Evolutionary conservation across 2,888 invertebrate species (phyloP).

Genomic region (Leptinotarsa haldemani): DNA sequence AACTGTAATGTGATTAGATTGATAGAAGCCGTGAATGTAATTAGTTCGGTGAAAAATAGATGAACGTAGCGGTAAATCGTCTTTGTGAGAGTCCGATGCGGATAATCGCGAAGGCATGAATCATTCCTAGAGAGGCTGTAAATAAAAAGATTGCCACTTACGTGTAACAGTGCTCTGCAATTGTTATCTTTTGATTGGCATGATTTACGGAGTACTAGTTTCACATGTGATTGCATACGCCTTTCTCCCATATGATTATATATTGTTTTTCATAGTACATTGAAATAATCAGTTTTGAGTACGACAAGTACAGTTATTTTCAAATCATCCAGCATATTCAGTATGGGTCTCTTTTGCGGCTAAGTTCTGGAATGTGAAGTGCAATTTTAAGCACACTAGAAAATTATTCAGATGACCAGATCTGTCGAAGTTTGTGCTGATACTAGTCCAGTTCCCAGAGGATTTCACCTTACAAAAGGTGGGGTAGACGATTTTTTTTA

Average conservation of each 20-base stretch:
- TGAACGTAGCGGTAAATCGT: slow-evolving; percentile 16
- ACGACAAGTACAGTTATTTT: too few species aligned
- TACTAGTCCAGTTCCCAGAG: too few species aligned
- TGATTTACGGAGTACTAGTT: slow-evolving; percentile 6
- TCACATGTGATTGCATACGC: background rate
- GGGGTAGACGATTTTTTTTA: too few species aligned
- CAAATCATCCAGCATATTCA: too few species aligned
- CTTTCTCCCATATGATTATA: background rate
- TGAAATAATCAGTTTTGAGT: background rate
- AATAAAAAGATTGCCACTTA: slow-evolving; percentile 10
- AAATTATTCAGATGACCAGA: too few species aligned
- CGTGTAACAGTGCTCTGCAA: background rate
- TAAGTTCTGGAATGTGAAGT: too few species aligned
- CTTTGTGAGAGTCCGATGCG: slow-evolving; percentile 2
- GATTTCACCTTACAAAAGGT: too few species aligned
- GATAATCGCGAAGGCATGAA: slow-evolving; percentile 11
- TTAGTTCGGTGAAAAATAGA: slow-evolving; percentile 10
- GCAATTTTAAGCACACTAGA: too few species aligned
- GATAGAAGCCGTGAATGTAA: slow-evolving; percentile 5
- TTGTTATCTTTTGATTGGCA: slow-evolving; percentile 7
- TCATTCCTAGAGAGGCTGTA: slow-evolving; percentile 2
- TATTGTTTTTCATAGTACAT: background rate
- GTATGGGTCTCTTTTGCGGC: too few species aligned
- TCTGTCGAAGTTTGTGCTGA: too few species aligned
- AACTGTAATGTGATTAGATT: slow-evolving; percentile 22